Conservation (phyloP, 2,888 invertebrate genomes). For the Spodoptera picta region DNA sequence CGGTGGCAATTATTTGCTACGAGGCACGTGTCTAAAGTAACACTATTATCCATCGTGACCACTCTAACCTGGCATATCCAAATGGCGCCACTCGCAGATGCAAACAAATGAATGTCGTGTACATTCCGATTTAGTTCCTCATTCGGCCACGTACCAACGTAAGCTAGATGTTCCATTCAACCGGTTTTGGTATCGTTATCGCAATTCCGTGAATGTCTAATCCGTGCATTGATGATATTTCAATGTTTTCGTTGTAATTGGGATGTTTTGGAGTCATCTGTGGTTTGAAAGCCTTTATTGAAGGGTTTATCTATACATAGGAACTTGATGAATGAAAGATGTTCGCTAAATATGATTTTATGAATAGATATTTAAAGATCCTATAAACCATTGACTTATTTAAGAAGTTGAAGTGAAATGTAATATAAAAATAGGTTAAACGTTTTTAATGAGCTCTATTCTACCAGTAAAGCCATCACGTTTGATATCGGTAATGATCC, state of each 20-base stretch:
- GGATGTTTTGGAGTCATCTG: constrained; percentile 10
- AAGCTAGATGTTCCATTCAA: constrained; percentile 6
- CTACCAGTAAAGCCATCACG: no score
- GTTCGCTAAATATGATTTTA: no score
- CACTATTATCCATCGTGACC: constrained; percentile 7
- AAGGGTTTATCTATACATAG: neutral
- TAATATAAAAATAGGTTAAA: no score
- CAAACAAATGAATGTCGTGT: neutral
- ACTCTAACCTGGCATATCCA: constrained; percentile 1
- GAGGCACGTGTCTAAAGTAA: constrained; percentile 32
- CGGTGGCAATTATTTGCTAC: constrained; percentile 40
- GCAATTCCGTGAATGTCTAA: constrained; percentile 25
- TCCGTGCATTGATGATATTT: constrained; percentile 25
- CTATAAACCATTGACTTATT: no score
- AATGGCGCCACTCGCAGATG: neutral
- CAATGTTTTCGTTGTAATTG: constrained; percentile 18
- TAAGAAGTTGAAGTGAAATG: no score
- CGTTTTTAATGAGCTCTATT: no score
- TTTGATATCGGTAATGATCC: no score
- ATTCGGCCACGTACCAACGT: neutral
- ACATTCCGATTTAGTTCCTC: constrained; percentile 4
- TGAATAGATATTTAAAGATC: no score
- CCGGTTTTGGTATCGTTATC: constrained; percentile 17
- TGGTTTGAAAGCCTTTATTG: constrained; percentile 1
- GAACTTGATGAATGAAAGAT: no score